Base-by-base conservation (phyloP, 1,140 invertebrate genomes). In the Drosophila novamexicana region DNA sequence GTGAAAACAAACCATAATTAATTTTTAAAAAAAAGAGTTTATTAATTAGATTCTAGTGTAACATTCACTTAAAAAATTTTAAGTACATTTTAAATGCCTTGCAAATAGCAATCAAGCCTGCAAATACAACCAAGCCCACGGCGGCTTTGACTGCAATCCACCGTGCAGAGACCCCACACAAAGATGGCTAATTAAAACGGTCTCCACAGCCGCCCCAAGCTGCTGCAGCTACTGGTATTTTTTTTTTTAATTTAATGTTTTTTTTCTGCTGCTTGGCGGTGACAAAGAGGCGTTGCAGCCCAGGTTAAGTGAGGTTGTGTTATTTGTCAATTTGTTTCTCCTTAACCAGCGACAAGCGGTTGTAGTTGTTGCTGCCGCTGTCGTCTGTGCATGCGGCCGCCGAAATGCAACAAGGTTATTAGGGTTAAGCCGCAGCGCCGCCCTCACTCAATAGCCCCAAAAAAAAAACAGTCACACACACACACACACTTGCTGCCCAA, bases 321-420 rank as follows among this genome's bases (percentile, higher is more conserved):
- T 89, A 89, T 89, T 89, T 89, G 84, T 89, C 84, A 89, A 89
- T 89, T 89, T 89, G 84, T 89, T 82, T 84, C 78, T 71, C 70
- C 80, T 80, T 83, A 86, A 88, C 50, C 54, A 74, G 79, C 79
- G 44, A 79, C 64, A 78, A 67, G 61, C 32, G 65, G 61, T 73
- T 75, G 59, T 75, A 45, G 66, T 44, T 45, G 52, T 42, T 54
- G 61, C 37, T 69, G 77, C 14, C 34, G n/a, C 16, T 54, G 58
- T 42, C 61, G 65, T 67, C 56, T 50, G 45, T 49, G 40, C 37
- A 44, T 64, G 49, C 42, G 14, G 22, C 57, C 53, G 49, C 42
- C 37, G 63, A 66, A 68, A 75, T 50, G 58, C 66, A 89, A 83
- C 83, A 82, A 86, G 82, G 82, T 86, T 79, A 86, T 83, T 79